These are phyloP conservation scores for Terrapene triunguis DNA, from an alignment of 2,113 vertebrate species.

Conservation along the genomic window DNA sequence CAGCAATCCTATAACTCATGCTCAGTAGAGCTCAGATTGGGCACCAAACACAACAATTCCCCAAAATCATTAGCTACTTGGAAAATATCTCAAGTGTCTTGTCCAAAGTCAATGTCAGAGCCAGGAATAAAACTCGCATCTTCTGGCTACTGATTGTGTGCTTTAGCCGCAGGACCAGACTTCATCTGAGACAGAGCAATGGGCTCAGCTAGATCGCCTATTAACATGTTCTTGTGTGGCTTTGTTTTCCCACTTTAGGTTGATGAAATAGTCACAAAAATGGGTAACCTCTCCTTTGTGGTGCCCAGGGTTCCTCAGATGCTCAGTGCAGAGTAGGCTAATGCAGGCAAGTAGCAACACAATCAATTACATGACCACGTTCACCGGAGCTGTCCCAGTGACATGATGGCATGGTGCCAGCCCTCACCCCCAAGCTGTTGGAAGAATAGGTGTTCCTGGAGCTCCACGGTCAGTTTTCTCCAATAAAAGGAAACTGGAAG, in stretches of 20 bases:
- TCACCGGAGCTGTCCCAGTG: neutral
- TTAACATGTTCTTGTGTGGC: neutral
- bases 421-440: neutral
- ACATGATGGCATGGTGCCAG: neutral
- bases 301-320: neutral
- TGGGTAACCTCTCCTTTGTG: neutral
- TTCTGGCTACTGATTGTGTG: neutral
- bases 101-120: neutral
- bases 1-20: neutral
- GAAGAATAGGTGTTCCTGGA: neutral
- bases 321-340: neutral
- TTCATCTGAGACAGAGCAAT: neutral
- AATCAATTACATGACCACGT: neutral
- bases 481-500: neutral
- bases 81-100: neutral
- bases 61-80: neutral
- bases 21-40: neutral
- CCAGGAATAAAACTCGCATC: neutral
- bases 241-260: neutral
- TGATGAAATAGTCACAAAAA: neutral
- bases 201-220: neutral
- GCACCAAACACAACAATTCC: neutral
- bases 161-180: neutral
- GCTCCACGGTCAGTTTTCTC: neutral
- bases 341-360: neutral